These are phyloP conservation scores for Polymixis lichenea DNA, from an alignment of 2,888 invertebrate species.

Conservation along the genomic window DNA sequence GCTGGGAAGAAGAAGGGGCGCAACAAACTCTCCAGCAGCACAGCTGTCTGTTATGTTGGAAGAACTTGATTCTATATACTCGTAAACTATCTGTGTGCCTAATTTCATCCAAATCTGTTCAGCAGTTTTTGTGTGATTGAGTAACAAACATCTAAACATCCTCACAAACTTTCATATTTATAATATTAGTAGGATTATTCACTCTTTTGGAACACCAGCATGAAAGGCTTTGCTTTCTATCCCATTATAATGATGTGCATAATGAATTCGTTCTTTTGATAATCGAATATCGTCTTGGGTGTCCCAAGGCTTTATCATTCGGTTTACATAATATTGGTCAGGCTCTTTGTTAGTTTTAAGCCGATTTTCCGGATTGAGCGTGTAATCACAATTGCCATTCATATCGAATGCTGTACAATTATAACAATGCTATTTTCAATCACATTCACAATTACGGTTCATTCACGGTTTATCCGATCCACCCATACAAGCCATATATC, in stretches of 20 bases:
- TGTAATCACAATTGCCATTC: slow-evolving; percentile 36
- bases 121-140: no score
- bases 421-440: slow-evolving; percentile 37
- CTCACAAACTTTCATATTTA: no score
- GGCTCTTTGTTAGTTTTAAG: slow-evolving; percentile 24
- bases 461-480: slow-evolving; percentile 49
- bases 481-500: slow-evolving; percentile 40
- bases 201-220: not conserved
- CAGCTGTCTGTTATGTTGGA: no score
- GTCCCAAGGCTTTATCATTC: not conserved
- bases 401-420: slow-evolving; percentile 29
- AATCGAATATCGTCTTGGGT: not conserved
- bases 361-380: slow-evolving; percentile 20
- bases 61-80: no score
- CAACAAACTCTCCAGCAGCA: no score
- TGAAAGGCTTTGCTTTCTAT: slow-evolving; percentile 2
- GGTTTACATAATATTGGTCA: slow-evolving; percentile 27
- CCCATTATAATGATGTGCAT: not conserved
- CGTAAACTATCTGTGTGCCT: no score
- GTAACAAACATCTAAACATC: no score
- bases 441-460: slow-evolving; percentile 35
- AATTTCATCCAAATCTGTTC: no score
- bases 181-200: no score
- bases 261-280: slow-evolving; percentile 15
- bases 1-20: no score